phyloP scores from a whole-genome alignment of 2,888 invertebrate species.

The Plagiodera versicolora region DNA sequence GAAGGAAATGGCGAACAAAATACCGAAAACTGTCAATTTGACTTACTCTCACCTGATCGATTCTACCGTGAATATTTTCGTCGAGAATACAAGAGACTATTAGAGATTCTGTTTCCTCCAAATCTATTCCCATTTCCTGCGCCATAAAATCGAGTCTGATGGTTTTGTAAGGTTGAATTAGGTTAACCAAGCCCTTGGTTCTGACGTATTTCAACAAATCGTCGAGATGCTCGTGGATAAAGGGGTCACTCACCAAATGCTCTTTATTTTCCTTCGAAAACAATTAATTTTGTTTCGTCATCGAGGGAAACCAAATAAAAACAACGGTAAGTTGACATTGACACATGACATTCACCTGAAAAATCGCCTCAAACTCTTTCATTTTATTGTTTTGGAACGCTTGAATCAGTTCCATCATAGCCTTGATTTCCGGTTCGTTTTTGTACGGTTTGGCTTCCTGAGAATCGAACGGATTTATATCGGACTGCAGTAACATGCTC shows the following conservation, averaged over 20 bases:
- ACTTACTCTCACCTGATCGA: conserved; percentile 95
- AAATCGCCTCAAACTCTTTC: conserved; percentile 92
- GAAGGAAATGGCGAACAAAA: too few species aligned
- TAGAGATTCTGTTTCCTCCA: conserved; percentile 90
- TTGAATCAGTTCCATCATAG: conserved; percentile 96
- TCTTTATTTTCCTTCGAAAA: conserved; percentile 65
- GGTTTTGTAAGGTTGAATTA: conserved; percentile 95
- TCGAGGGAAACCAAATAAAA: too few species aligned
- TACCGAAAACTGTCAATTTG: too few species aligned
- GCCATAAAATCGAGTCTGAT: conserved; percentile 96
- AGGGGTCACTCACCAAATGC: conserved; percentile 91
- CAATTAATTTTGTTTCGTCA: too few species aligned
- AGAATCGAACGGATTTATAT: conserved; percentile 98
- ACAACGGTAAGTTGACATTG: too few species aligned
- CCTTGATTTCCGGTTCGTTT: conserved; percentile 96
- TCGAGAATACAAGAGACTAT: conserved; percentile 96
- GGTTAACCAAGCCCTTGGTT: conserved; percentile 91
- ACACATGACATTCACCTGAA: conserved; percentile 67
- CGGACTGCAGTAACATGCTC: conserved; percentile 98
- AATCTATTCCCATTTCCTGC: conserved; percentile 86
- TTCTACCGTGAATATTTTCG: conserved; percentile 81
- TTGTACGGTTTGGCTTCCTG: conserved; percentile 99
- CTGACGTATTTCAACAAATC: conserved; percentile 90
- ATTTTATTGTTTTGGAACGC: conserved; percentile 98
- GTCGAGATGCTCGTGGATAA: conserved; percentile 97